Conservation (phyloP, 2,113 vertebrate species). For the Ptyas mucosa region DNA sequence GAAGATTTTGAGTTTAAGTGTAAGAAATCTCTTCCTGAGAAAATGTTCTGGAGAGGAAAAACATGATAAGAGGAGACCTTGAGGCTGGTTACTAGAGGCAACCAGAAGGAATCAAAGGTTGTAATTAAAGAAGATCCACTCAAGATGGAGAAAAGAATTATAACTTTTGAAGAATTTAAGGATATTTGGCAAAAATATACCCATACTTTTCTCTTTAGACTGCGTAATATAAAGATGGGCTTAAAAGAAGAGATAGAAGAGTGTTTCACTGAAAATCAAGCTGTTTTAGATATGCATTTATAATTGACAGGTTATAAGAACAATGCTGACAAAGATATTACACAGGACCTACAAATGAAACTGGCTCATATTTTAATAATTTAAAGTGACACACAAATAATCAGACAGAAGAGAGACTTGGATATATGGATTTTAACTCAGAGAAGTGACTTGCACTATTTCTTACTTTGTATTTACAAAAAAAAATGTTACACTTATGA, state of each 20-base stretch:
- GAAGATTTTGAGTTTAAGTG: neutral
- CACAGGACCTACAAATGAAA: neutral
- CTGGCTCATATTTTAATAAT: neutral
- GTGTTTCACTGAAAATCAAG: neutral
- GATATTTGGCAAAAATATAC: neutral
- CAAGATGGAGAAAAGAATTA: neutral
- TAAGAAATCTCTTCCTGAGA: neutral
- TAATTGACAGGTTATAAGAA: neutral
- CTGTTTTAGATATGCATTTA: neutral
- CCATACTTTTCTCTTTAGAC: neutral
- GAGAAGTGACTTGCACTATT: neutral
- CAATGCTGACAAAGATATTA: neutral
- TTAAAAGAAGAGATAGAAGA: neutral
- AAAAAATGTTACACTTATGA: neutral
- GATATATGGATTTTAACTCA: neutral
- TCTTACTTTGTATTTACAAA: neutral
- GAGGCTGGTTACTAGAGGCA: neutral
- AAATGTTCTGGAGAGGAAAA: neutral
- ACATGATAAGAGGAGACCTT: neutral
- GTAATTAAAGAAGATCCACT: neutral
- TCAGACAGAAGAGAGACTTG: neutral
- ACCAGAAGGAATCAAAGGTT: neutral
- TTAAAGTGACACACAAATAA: neutral
- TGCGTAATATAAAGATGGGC: neutral
- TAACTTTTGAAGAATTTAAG: neutral